Evolutionary conservation across 2,888 invertebrate genomes (phyloP).

Genomic region (Calameuta pallipes): DNA sequence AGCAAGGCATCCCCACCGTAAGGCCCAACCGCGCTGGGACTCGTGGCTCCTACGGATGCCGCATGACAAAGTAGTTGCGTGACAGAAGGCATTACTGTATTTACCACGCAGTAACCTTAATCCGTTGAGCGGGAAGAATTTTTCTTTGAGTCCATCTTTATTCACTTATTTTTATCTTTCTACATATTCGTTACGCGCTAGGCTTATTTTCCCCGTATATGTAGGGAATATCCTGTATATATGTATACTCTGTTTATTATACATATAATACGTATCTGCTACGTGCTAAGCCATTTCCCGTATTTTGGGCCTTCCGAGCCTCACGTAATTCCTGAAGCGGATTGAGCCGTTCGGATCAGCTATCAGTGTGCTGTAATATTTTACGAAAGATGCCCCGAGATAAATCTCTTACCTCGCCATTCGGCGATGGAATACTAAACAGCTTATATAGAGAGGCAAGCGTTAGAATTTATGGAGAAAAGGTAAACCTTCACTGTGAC

Average conservation of each 20-base stretch:
- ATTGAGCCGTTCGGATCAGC: slow-evolving; percentile 51
- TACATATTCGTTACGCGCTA: neutral
- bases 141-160: neutral
- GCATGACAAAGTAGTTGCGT: slow-evolving; percentile 43
- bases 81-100: slow-evolving; percentile 39
- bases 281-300: neutral
- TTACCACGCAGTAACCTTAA: slow-evolving; percentile 30
- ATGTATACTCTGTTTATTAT: neutral
- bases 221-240: too few relatives aligned
- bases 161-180: neutral
- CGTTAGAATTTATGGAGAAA: slow-evolving; percentile 27
- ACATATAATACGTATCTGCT: neutral
- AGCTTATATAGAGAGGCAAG: slow-evolving; percentile 35
- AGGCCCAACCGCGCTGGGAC: neutral
- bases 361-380: slow-evolving; percentile 53
- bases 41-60: slow-evolving; percentile 11
- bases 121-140: slow-evolving; percentile 25
- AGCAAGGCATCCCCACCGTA: neutral
- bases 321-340: slow-evolving; percentile 46
- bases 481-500: slow-evolving; percentile 23
- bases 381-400: slow-evolving; percentile 30
- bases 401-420: slow-evolving; percentile 28
- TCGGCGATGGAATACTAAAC: slow-evolving; percentile 55
- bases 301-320: slow-evolving; percentile 5
- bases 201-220: neutral